These are phyloP conservation scores for Lithosia quadra DNA, from an alignment of 2,888 invertebrate species.

Conservation along the genomic window DNA sequence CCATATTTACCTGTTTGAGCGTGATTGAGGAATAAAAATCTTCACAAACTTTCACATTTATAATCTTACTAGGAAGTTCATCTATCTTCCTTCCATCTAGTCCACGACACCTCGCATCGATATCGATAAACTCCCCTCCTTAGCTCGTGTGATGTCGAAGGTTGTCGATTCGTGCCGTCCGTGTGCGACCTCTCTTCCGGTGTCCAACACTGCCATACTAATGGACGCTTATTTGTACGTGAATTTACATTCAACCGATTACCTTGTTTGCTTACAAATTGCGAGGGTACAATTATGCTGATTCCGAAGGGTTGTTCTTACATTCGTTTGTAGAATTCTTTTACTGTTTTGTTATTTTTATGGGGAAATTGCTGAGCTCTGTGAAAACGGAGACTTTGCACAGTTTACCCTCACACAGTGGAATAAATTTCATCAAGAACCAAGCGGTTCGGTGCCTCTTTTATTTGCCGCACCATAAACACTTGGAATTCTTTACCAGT, in stretches of 20 bases:
- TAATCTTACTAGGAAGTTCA: too few relatives aligned
- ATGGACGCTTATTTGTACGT: slow-evolving; percentile 71
- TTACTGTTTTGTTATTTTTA: slow-evolving; percentile 8
- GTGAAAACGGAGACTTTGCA: background rate
- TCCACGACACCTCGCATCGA: slow-evolving; percentile 16
- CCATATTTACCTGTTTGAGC: too few relatives aligned
- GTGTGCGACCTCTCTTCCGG: slow-evolving; percentile 80
- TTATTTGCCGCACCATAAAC: too few relatives aligned
- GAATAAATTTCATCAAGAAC: too few relatives aligned
- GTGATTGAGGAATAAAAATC: too few relatives aligned
- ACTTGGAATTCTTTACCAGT: too few relatives aligned
- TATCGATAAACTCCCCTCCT: slow-evolving; percentile 54
- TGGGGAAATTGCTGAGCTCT: background rate
- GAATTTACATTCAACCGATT: slow-evolving; percentile 52
- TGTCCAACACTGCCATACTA: slow-evolving; percentile 73
- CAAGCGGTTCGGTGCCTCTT: too few relatives aligned
- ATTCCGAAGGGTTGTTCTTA: slow-evolving; percentile 30
- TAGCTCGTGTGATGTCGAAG: slow-evolving; percentile 83
- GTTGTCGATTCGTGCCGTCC: slow-evolving; percentile 72
- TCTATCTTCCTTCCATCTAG: too few relatives aligned
- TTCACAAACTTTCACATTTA: too few relatives aligned
- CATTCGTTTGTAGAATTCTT: slow-evolving; percentile 16
- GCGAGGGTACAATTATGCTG: slow-evolving; percentile 47
- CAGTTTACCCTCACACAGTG: background rate
- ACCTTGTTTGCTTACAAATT: slow-evolving; percentile 53